Base-by-base conservation (phyloP, 2,888 invertebrate species). In the Electrophaes corylata region DNA sequence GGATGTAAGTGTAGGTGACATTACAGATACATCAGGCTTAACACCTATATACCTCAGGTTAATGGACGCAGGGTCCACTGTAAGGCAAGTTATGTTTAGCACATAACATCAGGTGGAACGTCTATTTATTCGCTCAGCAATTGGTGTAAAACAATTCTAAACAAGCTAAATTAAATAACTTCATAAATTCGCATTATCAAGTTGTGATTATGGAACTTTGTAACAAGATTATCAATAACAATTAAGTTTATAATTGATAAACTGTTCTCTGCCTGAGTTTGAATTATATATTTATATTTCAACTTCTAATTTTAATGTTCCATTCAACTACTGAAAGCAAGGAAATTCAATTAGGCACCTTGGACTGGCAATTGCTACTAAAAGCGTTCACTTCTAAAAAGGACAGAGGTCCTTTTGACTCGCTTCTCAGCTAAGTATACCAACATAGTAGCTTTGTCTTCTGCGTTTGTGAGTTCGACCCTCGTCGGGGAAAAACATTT, bases 271-370 rank as follows among this genome's bases (percentile, higher is more conserved):
- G 5, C 1, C 20, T 14, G 14, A 55, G 20, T 48, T 35, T 43
- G 10, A 35, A 20, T 40, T 33, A 33, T 47, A 31, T n/a, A 19
- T 40, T 52, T 43, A 55, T 56, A 46, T 52, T 56, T 51, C 29
- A 44, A 58, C 41, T 57, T 20, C 47, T 53, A 58, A 66, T 62
- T 59, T 61, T 57, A 44, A 46, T 63, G 44, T 52, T 46, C 39
- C 16, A 50, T 50, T 29, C 19, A 19, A 44, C 37, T 45, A 56
- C 48, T 26, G 29, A 55, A 45, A 65, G 53, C 48, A 50, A 46
- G 62, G 45, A 37, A 69, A 71, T 66, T 63, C 59, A 69, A 69
- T 72, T 66, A 65, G 37, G 31, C 23, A 23, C 23, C 33, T 41
- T 3, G 19, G 14, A 45, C 19, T 40, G 31, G 8, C 8, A 43